Base-by-base conservation (phyloP, 2,113 vertebrate genomes). In the Leucoraja erinaceus region DNA sequence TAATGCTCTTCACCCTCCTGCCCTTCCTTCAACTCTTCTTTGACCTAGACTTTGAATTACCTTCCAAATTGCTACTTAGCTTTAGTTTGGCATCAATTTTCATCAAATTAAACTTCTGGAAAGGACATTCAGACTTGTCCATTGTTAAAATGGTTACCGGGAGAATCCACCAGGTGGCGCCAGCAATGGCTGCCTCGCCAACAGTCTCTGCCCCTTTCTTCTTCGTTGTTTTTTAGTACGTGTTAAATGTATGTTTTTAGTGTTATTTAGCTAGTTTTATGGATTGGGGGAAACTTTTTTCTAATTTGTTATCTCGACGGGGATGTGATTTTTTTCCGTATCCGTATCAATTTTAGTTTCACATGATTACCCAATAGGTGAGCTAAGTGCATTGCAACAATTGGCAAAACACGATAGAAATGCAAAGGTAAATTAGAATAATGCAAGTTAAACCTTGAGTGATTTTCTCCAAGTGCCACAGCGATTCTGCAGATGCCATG, bases 401-500 rank as follows among this genome's bases (percentile, higher is more conserved):
- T 70, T 68, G 31, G 0, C 68, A 20, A 90, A 90, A 83, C 79
- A 59, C 7, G 79, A 59, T 25, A 59, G 66, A 90, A 70, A 31
- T 90, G 88, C 7, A 70, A 78, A 47, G 14, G 9, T 33, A 70
- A 90, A 72, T 70, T 70, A 38, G 20, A 90, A 25, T 25, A 91
- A 25, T 47, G 38, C 88, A 74, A 74, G 20, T 31, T 70, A n/a
- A 38, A 99, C 99, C 98, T 97, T 66, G 98, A 99, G 93, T 99
- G 98, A 96, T 99, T 99, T 94, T 99, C 98, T 93, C 99, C 98
- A 86, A 99, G 83, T 63, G 98, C 98, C 94, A 99, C 98, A 0
- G 97, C 97, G 0, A 99, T 98, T 83, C 99, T 97, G 95, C 99
- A 99, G 96, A 99, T 99, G 68, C 99, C 99, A 0, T 99, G 99